Conservation (phyloP, 2,888 invertebrate genomes). For the Plebejus melissa region DNA sequence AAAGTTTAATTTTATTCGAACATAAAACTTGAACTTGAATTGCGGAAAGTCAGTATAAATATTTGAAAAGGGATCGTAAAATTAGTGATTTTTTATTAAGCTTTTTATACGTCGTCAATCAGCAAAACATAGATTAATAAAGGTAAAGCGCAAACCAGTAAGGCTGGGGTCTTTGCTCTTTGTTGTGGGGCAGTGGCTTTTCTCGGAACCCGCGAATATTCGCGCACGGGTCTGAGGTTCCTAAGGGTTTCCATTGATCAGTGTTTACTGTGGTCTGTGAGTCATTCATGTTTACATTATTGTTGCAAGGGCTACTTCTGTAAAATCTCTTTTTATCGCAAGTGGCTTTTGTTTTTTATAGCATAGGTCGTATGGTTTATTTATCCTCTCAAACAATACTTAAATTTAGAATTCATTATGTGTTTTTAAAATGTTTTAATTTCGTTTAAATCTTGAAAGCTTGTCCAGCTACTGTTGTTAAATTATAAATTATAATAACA, state of each 20-base stretch:
- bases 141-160: constrained; percentile 8
- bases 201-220: constrained; percentile 60
- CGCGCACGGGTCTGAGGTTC: constrained; percentile 20
- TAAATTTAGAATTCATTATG: no score
- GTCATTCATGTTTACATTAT: constrained; percentile 19
- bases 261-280: constrained; percentile 5
- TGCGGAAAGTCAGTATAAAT: constrained; percentile 12
- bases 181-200: constrained; percentile 58
- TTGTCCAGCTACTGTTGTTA: background rate
- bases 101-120: constrained; percentile 8
- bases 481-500: background rate
- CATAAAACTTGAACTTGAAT: constrained; percentile 14
- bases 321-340: background rate
- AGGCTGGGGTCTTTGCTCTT: constrained; percentile 25
- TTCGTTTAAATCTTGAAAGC: no score
- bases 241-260: constrained; percentile 15
- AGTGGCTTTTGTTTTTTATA: no score
- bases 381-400: no score
- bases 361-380: no score
- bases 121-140: constrained; percentile 25
- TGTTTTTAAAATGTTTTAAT: no score
- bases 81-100: background rate
- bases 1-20: background rate
- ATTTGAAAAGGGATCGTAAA: constrained; percentile 18
- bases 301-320: background rate